Conservation (phyloP, 1,140 invertebrate species). For the Drosophila bifasciata region DNA sequence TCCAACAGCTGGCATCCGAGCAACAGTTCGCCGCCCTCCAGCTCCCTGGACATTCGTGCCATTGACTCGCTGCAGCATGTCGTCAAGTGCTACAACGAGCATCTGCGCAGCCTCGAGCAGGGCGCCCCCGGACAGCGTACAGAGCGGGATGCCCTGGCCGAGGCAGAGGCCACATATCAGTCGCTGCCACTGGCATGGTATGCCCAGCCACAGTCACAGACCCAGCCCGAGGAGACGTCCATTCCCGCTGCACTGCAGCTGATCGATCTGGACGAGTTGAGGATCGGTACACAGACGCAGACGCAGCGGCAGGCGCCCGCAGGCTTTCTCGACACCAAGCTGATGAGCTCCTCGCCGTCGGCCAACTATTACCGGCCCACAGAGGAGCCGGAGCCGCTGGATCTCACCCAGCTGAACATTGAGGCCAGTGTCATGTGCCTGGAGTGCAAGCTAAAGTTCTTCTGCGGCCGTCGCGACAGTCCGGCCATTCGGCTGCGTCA, state of each 20-base stretch:
- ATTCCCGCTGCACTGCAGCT: conserved; percentile 35
- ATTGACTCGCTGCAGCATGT: conserved; percentile 76
- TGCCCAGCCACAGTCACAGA: not conserved
- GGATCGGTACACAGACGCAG: not conserved
- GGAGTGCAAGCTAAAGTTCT: conserved; percentile 91
- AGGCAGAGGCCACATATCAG: conserved; percentile 70
- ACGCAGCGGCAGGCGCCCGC: conserved; percentile 49
- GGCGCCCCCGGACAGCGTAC: not conserved
- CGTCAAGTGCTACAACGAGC: conserved; percentile 80
- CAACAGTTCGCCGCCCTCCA: conserved; percentile 62
- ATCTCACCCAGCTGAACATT: conserved; percentile 94
- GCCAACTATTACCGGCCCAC: conserved; percentile 93
- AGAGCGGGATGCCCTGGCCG: not conserved
- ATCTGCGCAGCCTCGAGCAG: conserved; percentile 63
- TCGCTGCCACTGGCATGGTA: conserved; percentile 63
- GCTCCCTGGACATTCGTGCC: conserved; percentile 78
- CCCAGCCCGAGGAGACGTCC: not conserved
- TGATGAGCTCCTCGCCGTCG: conserved; percentile 90
- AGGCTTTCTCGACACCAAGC: conserved; percentile 89
- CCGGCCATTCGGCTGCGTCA: conserved; percentile 88
- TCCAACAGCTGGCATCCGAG: conserved; percentile 79
- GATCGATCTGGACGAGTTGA: conserved; percentile 66
- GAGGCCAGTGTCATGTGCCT: conserved; percentile 95
- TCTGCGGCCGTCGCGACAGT: conserved; percentile 89
- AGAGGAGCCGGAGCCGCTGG: conserved; percentile 94